A percentile compares a stretch with the other conserved stretches of the same genome.
These are phyloP conservation scores for Nomia melanderi DNA, from an alignment of 1,140 invertebrate genomes.

Conservation along the genomic window DNA sequence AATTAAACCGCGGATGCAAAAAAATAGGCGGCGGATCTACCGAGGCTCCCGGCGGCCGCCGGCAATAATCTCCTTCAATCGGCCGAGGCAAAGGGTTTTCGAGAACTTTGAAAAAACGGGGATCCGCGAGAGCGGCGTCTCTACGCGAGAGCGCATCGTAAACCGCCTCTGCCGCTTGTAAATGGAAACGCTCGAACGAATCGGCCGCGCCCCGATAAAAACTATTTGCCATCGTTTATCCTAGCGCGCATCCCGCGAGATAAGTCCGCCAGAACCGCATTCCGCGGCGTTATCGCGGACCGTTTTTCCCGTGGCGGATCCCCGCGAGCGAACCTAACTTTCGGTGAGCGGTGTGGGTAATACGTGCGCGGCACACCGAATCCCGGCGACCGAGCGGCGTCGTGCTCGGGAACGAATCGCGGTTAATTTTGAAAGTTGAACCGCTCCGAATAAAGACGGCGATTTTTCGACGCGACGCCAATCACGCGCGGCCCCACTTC, in stretches of 20 bases:
- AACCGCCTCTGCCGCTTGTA: background rate
- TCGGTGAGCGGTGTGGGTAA: background rate
- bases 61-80: background rate
- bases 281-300: background rate
- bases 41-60: background rate
- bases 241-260: background rate
- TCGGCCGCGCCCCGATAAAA: background rate
- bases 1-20: constrained; percentile 4
- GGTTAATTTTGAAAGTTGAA: background rate
- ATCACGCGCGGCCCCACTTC: background rate
- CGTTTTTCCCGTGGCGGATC: background rate
- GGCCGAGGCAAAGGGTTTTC: background rate
- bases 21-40: background rate
- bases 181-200: background rate
- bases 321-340: background rate
- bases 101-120: constrained; percentile 8
- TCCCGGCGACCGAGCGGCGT: background rate
- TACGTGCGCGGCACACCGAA: background rate
- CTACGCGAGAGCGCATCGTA: background rate
- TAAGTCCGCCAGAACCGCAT: background rate
- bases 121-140: background rate
- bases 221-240: background rate
- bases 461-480: background rate
- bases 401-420: too few relatives aligned
- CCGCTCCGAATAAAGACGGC: background rate